These are phyloP conservation scores for Tridacna gigas DNA, from an alignment of 2,888 invertebrate species.

Conservation along the genomic window DNA sequence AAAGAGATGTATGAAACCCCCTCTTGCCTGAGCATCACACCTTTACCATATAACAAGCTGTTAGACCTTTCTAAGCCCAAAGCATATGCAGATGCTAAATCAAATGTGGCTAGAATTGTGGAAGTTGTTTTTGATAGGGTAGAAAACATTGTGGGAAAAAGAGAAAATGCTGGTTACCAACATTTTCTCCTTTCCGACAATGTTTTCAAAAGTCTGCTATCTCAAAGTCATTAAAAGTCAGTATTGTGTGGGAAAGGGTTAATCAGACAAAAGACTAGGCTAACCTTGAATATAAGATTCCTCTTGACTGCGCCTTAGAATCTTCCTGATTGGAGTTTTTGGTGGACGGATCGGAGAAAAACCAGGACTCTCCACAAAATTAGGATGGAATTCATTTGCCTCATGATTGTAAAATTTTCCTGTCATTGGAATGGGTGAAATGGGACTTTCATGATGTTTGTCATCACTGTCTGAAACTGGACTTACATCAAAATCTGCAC, in stretches of 20 bases:
- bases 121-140: no score
- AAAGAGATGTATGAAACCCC: no score
- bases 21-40: no score
- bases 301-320: conserved; percentile 55
- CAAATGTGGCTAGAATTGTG: no score
- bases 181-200: no score
- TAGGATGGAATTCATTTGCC: conserved; percentile 40
- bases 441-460: conserved; percentile 28
- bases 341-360: conserved; percentile 63
- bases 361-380: conserved; percentile 64
- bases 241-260: background rate
- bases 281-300: conserved; percentile 67
- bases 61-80: no score
- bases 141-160: no score
- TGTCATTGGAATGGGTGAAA: conserved; percentile 56
- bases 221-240: no score
- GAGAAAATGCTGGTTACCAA: no score
- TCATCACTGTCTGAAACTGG: conserved; percentile 38
- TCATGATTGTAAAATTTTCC: conserved; percentile 26
- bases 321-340: conserved; percentile 57
- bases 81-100: no score
- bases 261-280: background rate
- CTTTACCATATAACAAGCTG: no score
- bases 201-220: no score
- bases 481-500: conserved; percentile 49